phyloP scores from a whole-genome alignment of 2,888 invertebrate species.

The Priocnemis perturbator region DNA sequence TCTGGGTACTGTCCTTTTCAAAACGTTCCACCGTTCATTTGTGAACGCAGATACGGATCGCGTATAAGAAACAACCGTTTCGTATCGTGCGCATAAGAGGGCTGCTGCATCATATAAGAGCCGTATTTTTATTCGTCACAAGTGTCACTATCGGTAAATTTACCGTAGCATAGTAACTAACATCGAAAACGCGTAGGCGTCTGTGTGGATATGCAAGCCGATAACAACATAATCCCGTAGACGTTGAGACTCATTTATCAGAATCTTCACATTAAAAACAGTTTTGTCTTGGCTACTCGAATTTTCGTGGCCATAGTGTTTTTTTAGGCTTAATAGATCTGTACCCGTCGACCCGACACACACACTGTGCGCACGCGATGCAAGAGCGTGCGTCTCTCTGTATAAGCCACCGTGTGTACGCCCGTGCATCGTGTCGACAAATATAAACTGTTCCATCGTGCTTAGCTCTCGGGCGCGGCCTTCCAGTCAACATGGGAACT shows the following conservation, averaged over 20 bases:
- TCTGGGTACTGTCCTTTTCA: background rate
- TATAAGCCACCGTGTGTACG: slow-evolving; percentile 2
- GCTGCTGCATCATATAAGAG: too few relatives aligned
- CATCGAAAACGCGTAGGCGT: too few relatives aligned
- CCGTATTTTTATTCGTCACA: too few relatives aligned
- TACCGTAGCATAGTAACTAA: too few relatives aligned
- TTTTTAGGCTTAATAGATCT: background rate
- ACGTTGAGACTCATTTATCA: too few relatives aligned
- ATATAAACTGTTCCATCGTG: slow-evolving; percentile 48
- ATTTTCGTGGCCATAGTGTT: background rate
- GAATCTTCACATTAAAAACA: background rate
- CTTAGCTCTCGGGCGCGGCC: slow-evolving; percentile 45
- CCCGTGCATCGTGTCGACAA: slow-evolving; percentile 22
- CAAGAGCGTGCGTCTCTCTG: slow-evolving; percentile 1
- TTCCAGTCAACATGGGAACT: slow-evolving; percentile 65
- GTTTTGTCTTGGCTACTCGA: background rate
- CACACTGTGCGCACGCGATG: slow-evolving; percentile 1
- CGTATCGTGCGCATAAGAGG: too few relatives aligned
- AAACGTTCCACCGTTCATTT: background rate
- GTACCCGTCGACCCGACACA: background rate
- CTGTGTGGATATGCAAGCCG: too few relatives aligned
- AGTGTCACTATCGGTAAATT: too few relatives aligned
- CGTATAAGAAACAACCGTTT: too few relatives aligned
- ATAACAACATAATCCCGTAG: too few relatives aligned
- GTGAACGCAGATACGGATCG: too few relatives aligned